Base-by-base conservation (phyloP, 2,113 vertebrate genomes). In the Nycticebus coucang region DNA sequence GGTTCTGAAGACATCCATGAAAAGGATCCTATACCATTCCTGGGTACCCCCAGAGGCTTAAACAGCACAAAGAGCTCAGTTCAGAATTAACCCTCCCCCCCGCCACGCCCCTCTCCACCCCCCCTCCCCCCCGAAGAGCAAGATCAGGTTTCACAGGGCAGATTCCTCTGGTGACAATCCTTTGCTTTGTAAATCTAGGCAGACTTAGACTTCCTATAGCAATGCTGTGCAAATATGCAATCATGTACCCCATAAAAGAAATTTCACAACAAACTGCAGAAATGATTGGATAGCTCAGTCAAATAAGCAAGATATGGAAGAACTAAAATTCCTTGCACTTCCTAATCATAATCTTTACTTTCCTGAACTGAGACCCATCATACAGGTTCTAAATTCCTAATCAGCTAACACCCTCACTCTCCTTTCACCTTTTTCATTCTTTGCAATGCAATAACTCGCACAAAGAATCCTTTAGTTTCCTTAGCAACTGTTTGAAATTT, bases 401-500 rank as follows among this genome's bases (percentile, higher is more conserved):
- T 85, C 95, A 95, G 72, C 64, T 93, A 91, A 83, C 75, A 62
- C 22, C 83, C 24, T 71, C 45, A 59, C n/a, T 26, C 60, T 60
- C 79, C 91, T 30, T 53, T 83, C n/a, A 71, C 60, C 75, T 91
- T 93, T 94, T 45, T 45, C 22, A 60, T 91, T 97, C 60, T 97
- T 98, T 97, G 95, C 96, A 93, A 85, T 91, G 95, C 57, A 59
- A 86, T 82, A 97, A 96, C 95, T 96, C 91, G 79, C 68, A 97
- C 92, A 96, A 96, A 95, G 80, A 98, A 97, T 95, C 81, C 96
- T 95, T 97, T 91, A 97, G 98, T 98, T 98, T 98, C 98, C 19
- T 26, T 98, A 98, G 98, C 97, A 98, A 98, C 98, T 97, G 86
- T 93, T 96, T 79, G 89, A 96, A 96, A 98, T 98, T 97, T 98